Evolutionary conservation across 64 coral and sea anemone species (phyloP), one percentile per base, ranked within the genome.

Genomic region (Stichodactyla mertensii): DNA sequence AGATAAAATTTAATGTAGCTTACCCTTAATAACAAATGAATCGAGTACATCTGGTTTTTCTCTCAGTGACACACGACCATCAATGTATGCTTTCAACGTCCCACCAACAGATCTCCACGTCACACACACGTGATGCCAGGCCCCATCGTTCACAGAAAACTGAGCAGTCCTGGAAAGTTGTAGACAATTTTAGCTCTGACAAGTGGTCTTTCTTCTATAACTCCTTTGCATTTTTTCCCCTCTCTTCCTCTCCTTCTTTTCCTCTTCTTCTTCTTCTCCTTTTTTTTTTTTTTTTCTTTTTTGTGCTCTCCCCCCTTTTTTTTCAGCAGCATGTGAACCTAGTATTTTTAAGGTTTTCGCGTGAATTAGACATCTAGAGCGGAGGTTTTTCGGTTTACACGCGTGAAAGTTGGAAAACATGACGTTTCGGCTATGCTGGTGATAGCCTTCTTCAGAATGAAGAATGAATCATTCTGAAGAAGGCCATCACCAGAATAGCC

Each of bases 81-180:
- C 51, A 24, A 87, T 26, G 67, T 55, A 87, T 11, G 61, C 59
- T 51, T 77, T 87, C 10, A 87, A 18, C 7, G 28, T 28, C 28
- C 85, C 85, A 52, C 85, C 85, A 57, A 55, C 20, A 53, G 51
- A 55, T 28, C 53, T 52, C 85, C 85, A 87, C 16, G 58, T 77
- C 23, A 87, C 7, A 56, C 85, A 87, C 16, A 87, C 64, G 55
- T 87, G 52, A 69, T 87, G 67, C 85, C 85, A 77, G 19, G 53
- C 67, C 22, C 77, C 51, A 87, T 87, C 66, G 55, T 27, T 55
- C 16, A 77, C 45, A 55, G 27, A 87, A 13, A 55, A 87, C 16
- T n/a, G 52, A 77, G 55, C 45, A 8, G 6, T 26, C 85, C 64
- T 87, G 66, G 15, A 27, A 26, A 54, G 3, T 55, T 4, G 55